Base-by-base conservation (phyloP, 2,797 vertebrate species). In the Brachyalestes nurse region DNA sequence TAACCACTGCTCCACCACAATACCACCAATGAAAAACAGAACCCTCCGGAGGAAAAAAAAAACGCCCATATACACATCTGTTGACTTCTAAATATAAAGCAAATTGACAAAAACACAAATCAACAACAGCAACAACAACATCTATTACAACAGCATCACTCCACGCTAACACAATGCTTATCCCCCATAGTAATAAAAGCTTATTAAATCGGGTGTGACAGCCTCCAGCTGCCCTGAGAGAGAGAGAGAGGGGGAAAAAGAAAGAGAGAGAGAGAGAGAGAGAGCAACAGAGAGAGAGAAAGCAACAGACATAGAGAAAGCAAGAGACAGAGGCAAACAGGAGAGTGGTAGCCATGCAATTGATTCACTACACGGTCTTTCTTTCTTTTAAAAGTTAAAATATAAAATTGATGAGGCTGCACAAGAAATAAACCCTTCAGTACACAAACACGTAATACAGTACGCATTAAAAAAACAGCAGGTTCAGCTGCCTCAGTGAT, bases 111-210 rank as follows among this genome's bases (percentile, higher is more conserved):
- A 45, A 34, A 34, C 34, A 34, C 34, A 34, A 34, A 34, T 34
- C n/a, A 78, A 85, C 70, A 71, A 4, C 58, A 38, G 34, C 6
- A 66, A 64, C 25, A 25, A 80, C n/a, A 76, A 78, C 85, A 67
- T 64, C n/a, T 45, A 53, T 58, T 58, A 53, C 28, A 83, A 80
- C 25, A 80, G 75, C 83, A 86, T 82, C 81, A 72, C 87, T 81
- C 82, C 62, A 83, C 83, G 82, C 17, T 12, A 7, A 72, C 72
- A 77, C 79, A 47, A 57, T 53, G 38, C 62, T 19, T 19, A 66
- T 51, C n/a, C 19, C 58, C 47, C 42, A 79, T 2, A 79, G 28
- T 47, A 53, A 38, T 53, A 42, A 16, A 42, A 9, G 14, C 25
- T 57, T 47, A 80, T 73, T 80, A 42, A 73, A 80, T 57, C 70